These are phyloP conservation scores for Ectropis grisescens DNA, from an alignment of 1,140 invertebrate genomes.

Conservation along the genomic window DNA sequence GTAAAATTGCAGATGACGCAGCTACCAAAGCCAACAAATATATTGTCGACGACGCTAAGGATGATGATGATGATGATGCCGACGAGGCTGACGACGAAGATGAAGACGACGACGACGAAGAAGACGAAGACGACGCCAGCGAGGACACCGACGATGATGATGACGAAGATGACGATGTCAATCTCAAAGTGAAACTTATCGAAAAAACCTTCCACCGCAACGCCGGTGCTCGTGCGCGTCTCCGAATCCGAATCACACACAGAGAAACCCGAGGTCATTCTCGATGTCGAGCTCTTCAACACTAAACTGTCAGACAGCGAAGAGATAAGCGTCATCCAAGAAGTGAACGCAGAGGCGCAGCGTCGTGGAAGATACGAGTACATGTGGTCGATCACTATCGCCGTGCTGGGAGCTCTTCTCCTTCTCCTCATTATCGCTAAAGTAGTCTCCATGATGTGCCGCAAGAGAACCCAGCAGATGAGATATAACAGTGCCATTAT, in stretches of 20 bases:
- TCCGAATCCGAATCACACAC: slow-evolving; percentile 7
- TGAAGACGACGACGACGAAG: slow-evolving; percentile 39
- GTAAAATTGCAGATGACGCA: slow-evolving; percentile 40
- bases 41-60: slow-evolving; percentile 29
- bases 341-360: slow-evolving; percentile 43
- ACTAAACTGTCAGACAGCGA: no score
- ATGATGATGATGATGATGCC: slow-evolving; percentile 23
- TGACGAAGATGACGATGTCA: slow-evolving; percentile 38
- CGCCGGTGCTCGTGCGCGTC: no score
- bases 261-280: no score
- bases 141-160: slow-evolving; percentile 33
- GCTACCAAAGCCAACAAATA: slow-evolving; percentile 24
- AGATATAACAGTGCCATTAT: slow-evolving; percentile 69
- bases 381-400: slow-evolving; percentile 62
- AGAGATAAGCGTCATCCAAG: no score
- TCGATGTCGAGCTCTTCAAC: no score
- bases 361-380: slow-evolving; percentile 64
- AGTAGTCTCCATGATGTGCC: slow-evolving; percentile 59
- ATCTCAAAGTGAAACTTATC: slow-evolving; percentile 47
- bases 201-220: slow-evolving; percentile 21
- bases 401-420: slow-evolving; percentile 54
- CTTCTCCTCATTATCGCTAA: slow-evolving; percentile 66
- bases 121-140: slow-evolving; percentile 28
- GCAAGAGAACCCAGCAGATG: slow-evolving; percentile 65
- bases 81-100: slow-evolving; percentile 37